phyloP scores from a whole-genome alignment of 30 jellyfish, hydroid and myxozoan species.

The Chrysaora quinquecirrha region DNA sequence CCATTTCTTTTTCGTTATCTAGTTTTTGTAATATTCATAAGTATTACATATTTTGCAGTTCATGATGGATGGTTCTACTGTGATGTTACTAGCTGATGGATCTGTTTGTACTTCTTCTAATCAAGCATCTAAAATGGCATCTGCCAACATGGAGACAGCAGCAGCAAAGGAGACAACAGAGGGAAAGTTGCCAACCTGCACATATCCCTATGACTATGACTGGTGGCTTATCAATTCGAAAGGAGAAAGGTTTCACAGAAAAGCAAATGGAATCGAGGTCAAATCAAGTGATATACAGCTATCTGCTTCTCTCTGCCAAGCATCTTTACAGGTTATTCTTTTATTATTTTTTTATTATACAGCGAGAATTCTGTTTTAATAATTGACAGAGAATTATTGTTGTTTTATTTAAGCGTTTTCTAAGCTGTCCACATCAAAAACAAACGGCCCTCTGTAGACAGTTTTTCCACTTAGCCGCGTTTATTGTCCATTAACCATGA shows the following conservation, averaged over 20 bases:
- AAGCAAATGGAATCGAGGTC: background rate
- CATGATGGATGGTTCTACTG: conserved; percentile 61
- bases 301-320: background rate
- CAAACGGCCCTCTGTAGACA: no score
- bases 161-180: background rate
- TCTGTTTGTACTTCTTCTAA: conserved; percentile 18
- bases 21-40: background rate
- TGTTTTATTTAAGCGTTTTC: no score
- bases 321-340: background rate
- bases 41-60: conserved; percentile 12
- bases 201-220: background rate
- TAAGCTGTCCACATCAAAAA: no score
- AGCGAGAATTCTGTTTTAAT: no score
- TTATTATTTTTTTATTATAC: no score
- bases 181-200: no score
- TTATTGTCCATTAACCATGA: no score
- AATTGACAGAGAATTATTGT: no score
- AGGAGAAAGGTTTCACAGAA: background rate
- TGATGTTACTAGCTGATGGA: conserved; percentile 55
- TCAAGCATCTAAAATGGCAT: background rate
- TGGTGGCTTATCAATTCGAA: background rate
- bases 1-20: conserved; percentile 6
- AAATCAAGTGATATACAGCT: background rate
- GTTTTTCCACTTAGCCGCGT: no score
- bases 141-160: background rate